Base-by-base conservation (phyloP, 2,888 invertebrate species). In the Pseudococcus longispinus region DNA sequence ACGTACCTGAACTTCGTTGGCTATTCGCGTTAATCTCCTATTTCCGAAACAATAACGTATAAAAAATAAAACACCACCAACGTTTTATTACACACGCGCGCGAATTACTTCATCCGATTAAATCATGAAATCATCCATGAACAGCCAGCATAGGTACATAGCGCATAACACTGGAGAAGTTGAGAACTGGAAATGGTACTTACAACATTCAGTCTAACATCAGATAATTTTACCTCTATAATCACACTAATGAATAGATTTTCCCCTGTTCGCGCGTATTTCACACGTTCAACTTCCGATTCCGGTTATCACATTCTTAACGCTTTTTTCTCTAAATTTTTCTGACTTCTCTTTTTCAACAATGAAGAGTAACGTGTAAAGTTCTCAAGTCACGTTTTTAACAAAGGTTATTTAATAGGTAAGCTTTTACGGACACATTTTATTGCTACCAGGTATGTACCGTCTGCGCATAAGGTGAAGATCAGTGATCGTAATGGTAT, bases 241-340 rank as follows among this genome's bases (percentile, higher is more conserved):
- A 20, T 80, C 20, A 18, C 20, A 18, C 20, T 37, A 37, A 80
- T 42, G 77, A 80, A 80, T 80, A 20, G 77, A 37, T 80, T 80
- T 42, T 80, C 42, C 20, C 32, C 42, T 42, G 26, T 80, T 80
- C 3, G 20, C 29, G 11, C 18, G 20, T 20, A 80, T 42, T 80
- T 80, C 77, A 42, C 77, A 80, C 77, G 77, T 80, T 1, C 32
- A 42, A 42, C 20, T 80, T 80, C 77, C 77, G 77, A 80, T 80
- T 80, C 77, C 77, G 77, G 77, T 80, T 80, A 80, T 80, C 42
- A 42, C 77, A 80, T 37, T 29, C 29, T 29, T 70, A 29, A 29
- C 70, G 18, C 29, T 70, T 60, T 60, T 55, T 51, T 46, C 46
- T 46, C 18, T 60, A 0, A 20, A 65, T 65, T 65, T 65, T 70